A percentile compares a stretch with the other conserved stretches of the same genome.
These are phyloP conservation scores for Danio jaintianensis DNA, from an alignment of 2,797 vertebrate genomes.

Conservation along the genomic window DNA sequence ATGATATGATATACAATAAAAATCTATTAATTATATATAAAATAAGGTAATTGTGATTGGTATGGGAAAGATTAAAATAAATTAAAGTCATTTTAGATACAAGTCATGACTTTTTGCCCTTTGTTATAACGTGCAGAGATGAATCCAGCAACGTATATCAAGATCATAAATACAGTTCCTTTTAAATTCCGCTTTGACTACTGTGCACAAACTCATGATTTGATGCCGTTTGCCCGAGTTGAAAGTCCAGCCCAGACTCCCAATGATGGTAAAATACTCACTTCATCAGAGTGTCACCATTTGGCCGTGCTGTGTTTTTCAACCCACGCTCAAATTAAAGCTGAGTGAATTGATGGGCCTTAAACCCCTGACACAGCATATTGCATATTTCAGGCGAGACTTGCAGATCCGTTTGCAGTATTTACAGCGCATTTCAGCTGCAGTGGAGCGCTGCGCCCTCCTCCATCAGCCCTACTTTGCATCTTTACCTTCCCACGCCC, in stretches of 20 bases:
- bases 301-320: constrained; percentile 34
- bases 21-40: no score
- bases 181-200: not conserved
- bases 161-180: not conserved
- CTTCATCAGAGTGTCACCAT: constrained; percentile 52
- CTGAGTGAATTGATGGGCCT: constrained; percentile 62
- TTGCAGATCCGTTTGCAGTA: constrained; percentile 51
- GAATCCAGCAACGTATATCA: not conserved
- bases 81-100: not conserved
- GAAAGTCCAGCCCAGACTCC: constrained; percentile 6
- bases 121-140: not conserved
- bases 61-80: no score
- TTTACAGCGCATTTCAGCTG: constrained; percentile 49
- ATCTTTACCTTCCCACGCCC: constrained; percentile 33
- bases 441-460: constrained; percentile 31
- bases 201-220: constrained; percentile 11
- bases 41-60: no score
- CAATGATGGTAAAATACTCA: constrained; percentile 37
- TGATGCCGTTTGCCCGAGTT: constrained; percentile 15
- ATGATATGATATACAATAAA: no score
- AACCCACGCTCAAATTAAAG: constrained; percentile 57
- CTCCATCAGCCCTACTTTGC: constrained; percentile 28
- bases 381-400: constrained; percentile 57
- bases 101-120: not conserved
- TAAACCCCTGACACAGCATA: constrained; percentile 61